A percentile compares a stretch with the other conserved stretches of the same genome.
phyloP scores from a whole-genome alignment of 1,140 invertebrate species.

The Tenebrio molitor region DNA sequence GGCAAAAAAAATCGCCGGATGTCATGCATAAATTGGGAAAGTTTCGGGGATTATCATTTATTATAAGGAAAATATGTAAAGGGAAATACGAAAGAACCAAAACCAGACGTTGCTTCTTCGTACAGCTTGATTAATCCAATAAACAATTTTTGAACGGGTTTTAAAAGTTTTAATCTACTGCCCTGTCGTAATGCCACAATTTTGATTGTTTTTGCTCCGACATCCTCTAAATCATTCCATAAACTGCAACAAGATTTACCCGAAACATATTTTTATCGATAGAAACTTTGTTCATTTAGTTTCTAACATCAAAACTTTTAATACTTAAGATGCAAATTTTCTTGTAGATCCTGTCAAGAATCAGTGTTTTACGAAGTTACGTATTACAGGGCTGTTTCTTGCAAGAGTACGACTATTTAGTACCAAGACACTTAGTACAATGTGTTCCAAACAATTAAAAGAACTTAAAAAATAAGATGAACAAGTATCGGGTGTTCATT shows the following conservation, averaged over 20 bases:
- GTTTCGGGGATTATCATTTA: slow-evolving; percentile 26
- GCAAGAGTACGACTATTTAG: too few species aligned
- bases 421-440: too few species aligned
- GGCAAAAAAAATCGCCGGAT: slow-evolving; percentile 12
- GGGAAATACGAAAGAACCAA: slow-evolving; percentile 4
- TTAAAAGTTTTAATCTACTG: slow-evolving; percentile 1
- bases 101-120: background rate
- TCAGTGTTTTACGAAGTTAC: too few species aligned
- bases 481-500: too few species aligned
- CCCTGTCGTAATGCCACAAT: background rate
- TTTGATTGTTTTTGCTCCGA: slow-evolving; percentile 3
- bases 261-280: background rate
- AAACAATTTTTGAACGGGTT: background rate
- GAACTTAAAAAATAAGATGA: too few species aligned
- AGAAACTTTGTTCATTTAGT: background rate
- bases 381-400: too few species aligned
- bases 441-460: too few species aligned
- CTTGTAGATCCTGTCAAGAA: too few species aligned
- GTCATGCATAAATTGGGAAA: slow-evolving; percentile 30
- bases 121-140: slow-evolving; percentile 3
- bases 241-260: background rate
- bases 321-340: background rate
- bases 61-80: slow-evolving; percentile 19
- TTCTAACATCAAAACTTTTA: background rate
- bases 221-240: background rate